Evolutionary conservation across 2,797 vertebrate genomes (phyloP).

Genomic region (Moxostoma hubbsi): DNA sequence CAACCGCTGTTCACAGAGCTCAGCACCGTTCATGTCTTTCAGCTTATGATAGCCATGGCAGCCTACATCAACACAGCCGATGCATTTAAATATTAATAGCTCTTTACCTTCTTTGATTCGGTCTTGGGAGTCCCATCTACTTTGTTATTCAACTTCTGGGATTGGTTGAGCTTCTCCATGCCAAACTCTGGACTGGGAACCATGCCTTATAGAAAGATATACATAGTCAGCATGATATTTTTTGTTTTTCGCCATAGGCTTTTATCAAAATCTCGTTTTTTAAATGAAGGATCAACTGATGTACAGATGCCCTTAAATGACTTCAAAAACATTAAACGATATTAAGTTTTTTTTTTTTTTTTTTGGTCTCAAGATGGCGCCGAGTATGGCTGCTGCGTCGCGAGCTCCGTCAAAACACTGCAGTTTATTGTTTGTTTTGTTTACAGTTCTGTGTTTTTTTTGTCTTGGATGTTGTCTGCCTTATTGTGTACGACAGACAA

Average conservation of each 20-base stretch:
- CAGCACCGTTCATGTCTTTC: background rate
- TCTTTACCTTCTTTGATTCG: conserved; percentile 81
- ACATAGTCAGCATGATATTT: background rate
- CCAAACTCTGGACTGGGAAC: conserved; percentile 92
- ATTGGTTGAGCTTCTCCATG: conserved; percentile 91
- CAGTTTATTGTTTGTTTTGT: no score
- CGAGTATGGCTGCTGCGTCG: no score
- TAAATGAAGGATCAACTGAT: background rate
- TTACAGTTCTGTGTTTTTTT: no score
- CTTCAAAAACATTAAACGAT: background rate
- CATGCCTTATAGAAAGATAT: conserved; percentile 81
- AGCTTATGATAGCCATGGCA: background rate
- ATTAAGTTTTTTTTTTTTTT: no score
- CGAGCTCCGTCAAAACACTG: no score
- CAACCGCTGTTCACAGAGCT: conserved; percentile 8
- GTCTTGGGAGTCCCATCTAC: conserved; percentile 92
- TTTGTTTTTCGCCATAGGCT: background rate
- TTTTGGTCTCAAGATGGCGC: no score
- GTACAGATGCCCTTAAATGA: background rate
- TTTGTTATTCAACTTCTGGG: conserved; percentile 96
- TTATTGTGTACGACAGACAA: no score
- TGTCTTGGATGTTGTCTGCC: no score
- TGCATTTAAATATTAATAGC: conserved; percentile 5
- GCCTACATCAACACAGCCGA: background rate
- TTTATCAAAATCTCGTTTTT: background rate